A percentile compares a stretch with the other conserved stretches of the same genome.
Conservation (phyloP, 1,140 invertebrate genomes). For the Drosophila lacteicornis region DNA sequence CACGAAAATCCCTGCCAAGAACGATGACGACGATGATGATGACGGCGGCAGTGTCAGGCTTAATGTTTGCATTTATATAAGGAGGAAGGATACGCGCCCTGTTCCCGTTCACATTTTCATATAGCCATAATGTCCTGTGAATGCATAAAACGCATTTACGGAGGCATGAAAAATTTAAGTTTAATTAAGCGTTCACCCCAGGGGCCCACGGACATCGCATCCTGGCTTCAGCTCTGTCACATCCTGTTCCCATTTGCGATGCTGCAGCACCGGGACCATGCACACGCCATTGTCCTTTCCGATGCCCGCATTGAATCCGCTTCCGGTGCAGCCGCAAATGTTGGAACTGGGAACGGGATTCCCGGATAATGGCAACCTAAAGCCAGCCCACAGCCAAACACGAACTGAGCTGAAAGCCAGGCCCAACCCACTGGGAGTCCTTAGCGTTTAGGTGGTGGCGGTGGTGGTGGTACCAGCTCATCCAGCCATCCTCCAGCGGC, state of each 20-base stretch:
- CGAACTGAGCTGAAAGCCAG: conserved; percentile 26
- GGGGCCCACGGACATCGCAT: conserved; percentile 52
- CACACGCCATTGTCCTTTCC: conserved; percentile 60
- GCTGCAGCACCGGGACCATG: conserved; percentile 18
- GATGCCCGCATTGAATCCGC: conserved; percentile 73
- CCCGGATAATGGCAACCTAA: conserved; percentile 14
- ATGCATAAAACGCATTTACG: conserved; percentile 71
- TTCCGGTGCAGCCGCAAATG: conserved; percentile 52
- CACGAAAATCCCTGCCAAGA: conserved; percentile 52
- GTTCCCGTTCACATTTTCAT: conserved; percentile 14
- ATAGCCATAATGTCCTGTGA: conserved; percentile 36
- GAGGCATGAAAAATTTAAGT: conserved; percentile 73
- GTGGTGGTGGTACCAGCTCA: conserved; percentile 2
- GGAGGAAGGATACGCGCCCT: conserved; percentile 10
- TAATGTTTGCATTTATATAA: conserved; percentile 45
- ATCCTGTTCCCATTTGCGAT: conserved; percentile 66
- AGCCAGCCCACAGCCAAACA: conserved; percentile 56
- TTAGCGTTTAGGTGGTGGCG: conserved; percentile 41
- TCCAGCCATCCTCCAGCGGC: conserved; percentile 47
- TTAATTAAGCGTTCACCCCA: conserved; percentile 73
- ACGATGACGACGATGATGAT: conserved; percentile 31
- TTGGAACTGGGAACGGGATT: background rate
- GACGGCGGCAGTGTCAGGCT: conserved; percentile 41
- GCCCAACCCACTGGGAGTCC: conserved; percentile 39
- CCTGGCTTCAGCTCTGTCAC: conserved; percentile 45